Evolutionary conservation across 2,113 vertebrate species (phyloP).

Genomic region (Protobothrops flavoviridis): DNA sequence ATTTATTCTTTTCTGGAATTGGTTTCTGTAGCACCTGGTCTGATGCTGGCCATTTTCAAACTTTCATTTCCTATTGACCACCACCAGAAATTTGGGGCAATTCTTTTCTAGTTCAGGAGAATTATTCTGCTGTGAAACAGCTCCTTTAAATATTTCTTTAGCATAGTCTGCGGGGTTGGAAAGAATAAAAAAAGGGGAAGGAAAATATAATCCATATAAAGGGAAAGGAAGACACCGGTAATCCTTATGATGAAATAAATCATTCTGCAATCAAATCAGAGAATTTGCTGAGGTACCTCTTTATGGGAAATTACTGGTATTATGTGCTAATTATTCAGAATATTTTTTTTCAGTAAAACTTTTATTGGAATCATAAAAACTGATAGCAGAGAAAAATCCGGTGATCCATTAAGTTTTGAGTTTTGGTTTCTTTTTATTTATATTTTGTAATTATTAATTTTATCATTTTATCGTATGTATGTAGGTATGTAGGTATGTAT

Average conservation of each 20-base stretch:
- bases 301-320: background rate
- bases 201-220: background rate
- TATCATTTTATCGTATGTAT: background rate
- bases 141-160: background rate
- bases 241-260: background rate
- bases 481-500: background rate
- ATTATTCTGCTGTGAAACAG: background rate
- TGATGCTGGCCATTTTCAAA: background rate
- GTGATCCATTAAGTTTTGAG: background rate
- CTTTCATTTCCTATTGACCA: background rate
- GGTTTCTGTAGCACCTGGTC: background rate
- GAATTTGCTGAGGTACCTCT: background rate
- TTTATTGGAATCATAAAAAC: background rate
- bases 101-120: background rate
- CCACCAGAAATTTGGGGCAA: background rate
- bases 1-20: background rate
- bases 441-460: background rate
- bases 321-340: background rate
- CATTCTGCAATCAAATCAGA: background rate
- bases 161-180: background rate
- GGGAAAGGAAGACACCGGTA: background rate
- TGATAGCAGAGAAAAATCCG: background rate
- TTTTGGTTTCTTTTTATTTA: background rate
- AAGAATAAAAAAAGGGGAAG: background rate
- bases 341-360: background rate